Conservation (phyloP, 1,140 invertebrate species). For the Bombus picipes region DNA sequence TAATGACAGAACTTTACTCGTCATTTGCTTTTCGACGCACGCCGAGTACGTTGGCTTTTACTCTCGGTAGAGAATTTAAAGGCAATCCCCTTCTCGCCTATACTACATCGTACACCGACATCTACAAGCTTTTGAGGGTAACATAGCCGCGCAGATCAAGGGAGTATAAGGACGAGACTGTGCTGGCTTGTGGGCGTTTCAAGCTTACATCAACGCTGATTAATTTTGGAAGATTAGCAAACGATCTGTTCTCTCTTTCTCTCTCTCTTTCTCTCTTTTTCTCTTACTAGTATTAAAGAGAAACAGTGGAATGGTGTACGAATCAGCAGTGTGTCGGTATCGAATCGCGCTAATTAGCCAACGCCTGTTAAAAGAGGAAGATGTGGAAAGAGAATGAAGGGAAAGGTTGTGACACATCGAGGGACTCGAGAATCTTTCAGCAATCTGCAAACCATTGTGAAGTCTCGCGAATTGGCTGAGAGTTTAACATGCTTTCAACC, state of each 20-base stretch:
- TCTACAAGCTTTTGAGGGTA: background rate
- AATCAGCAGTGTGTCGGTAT: conserved; percentile 55
- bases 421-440: conserved; percentile 14
- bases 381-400: too few species aligned
- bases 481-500: conserved; percentile 59
- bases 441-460: background rate
- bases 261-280: too few species aligned
- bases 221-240: conserved; percentile 73
- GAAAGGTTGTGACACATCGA: background rate
- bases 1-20: conserved; percentile 32
- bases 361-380: background rate
- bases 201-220: conserved; percentile 61
- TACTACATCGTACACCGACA: background rate
- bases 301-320: conserved; percentile 13
- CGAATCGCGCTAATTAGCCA: conserved; percentile 58
- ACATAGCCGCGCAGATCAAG: background rate
- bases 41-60: background rate
- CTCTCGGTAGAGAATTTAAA: conserved; percentile 1
- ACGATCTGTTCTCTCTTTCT: conserved; percentile 26
- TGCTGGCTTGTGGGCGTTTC: conserved; percentile 35
- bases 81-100: background rate
- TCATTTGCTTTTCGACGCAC: conserved; percentile 24
- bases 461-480: conserved; percentile 46
- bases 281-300: conserved; percentile 61
- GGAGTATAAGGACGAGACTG: conserved; percentile 31